phyloP scores from a whole-genome alignment of 2,888 invertebrate genomes.

The Clepsis dumicolana region DNA sequence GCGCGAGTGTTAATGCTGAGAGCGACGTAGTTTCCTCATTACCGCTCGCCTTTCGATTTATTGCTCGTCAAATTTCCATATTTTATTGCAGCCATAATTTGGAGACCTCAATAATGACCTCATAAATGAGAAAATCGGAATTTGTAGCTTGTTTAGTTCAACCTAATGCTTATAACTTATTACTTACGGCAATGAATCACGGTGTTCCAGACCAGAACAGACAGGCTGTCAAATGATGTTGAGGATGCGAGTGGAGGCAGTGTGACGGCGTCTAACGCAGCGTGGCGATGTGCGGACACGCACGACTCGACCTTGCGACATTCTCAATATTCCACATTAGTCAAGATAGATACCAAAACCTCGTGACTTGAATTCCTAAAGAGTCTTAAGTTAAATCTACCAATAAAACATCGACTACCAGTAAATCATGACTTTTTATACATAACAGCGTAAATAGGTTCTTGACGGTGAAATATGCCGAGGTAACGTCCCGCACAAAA shows the following conservation, averaged over 20 bases:
- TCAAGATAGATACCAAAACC: not conserved
- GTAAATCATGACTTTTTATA: not conserved
- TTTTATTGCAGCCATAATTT: constrained; percentile 58
- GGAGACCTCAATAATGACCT: constrained; percentile 44
- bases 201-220: not conserved
- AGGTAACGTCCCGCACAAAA: constrained; percentile 63
- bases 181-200: constrained; percentile 5
- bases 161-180: constrained; percentile 5
- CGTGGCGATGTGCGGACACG: constrained; percentile 58
- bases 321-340: constrained; percentile 7
- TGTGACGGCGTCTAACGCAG: constrained; percentile 51
- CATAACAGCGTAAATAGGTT: constrained; percentile 43
- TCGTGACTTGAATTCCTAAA: not conserved
- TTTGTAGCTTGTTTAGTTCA: constrained; percentile 36
- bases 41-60: constrained; percentile 67
- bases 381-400: not conserved
- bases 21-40: constrained; percentile 73
- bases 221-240: constrained; percentile 2
- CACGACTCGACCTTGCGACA: constrained; percentile 45
- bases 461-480: constrained; percentile 51
- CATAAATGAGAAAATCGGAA: constrained; percentile 42
- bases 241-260: constrained; percentile 15
- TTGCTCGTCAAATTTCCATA: constrained; percentile 72
- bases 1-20: constrained; percentile 72
- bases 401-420: not conserved